Evolutionary conservation across 2,797 vertebrate genomes (phyloP).

Genomic region (Austrolebias charrua): DNA sequence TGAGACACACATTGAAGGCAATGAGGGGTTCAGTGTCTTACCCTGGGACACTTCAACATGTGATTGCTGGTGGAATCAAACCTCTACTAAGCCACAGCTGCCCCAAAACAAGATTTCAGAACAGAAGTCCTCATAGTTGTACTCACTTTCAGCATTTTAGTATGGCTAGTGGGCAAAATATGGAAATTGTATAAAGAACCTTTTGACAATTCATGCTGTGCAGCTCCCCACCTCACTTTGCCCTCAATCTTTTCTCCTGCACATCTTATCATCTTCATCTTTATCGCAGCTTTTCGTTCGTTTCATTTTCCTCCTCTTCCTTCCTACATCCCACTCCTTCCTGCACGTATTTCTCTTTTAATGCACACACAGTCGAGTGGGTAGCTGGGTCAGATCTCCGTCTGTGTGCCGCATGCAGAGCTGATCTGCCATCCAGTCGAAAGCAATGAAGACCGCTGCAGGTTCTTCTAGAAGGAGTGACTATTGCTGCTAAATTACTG

Average conservation of each 20-base stretch:
- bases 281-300: constrained; percentile 36
- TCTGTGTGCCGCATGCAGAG: constrained; percentile 67
- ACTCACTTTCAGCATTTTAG: no score
- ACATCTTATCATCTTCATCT: constrained; percentile 55
- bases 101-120: background rate
- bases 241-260: constrained; percentile 44
- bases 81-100: no score
- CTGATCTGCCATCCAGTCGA: constrained; percentile 67
- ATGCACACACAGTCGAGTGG: constrained; percentile 76
- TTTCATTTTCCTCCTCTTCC: constrained; percentile 21
- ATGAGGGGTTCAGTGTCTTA: no score
- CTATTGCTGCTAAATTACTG: constrained; percentile 50
- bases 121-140: background rate
- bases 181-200: background rate
- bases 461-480: constrained; percentile 40
- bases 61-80: no score
- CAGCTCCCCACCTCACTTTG: constrained; percentile 37
- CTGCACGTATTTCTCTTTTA: constrained; percentile 48
- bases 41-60: no score
- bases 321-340: constrained; percentile 22
- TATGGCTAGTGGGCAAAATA: background rate
- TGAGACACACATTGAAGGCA: no score
- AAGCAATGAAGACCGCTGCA: constrained; percentile 58
- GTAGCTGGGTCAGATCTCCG: constrained; percentile 80
- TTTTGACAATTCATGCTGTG: constrained; percentile 34